Evolutionary conservation across 2,797 vertebrate genomes (phyloP), one percentile per base, ranked within the genome.

Genomic region (Hapalemur alaotrensis): DNA sequence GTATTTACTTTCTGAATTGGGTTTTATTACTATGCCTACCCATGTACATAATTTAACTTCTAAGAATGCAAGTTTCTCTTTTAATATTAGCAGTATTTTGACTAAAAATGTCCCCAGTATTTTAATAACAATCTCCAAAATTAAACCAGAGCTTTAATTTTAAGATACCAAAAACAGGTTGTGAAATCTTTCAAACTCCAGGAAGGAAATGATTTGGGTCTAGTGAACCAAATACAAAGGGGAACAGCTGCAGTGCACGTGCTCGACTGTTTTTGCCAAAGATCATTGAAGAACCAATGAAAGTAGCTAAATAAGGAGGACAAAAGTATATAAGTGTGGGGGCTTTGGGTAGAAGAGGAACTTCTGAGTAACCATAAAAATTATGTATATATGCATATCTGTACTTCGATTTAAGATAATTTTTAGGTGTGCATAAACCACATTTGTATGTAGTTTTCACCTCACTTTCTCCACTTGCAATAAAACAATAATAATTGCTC

Each of bases 161-260:
- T 97, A 43, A 94, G 48, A 52, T 67, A 70, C 35, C 67, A 76
- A 79, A 95, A 97, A 75, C 46, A 76, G 91, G 82, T 78, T 92
- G 23, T 83, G 32, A 0, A 93, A 4, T 17, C 61, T 41, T 50
- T 28, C 23, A 95, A 30, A 75, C 5, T 23, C n/a, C 69, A 94
- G 82, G 50, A 75, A 90, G 89, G 22, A 97, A 63, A 43, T 61
- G 11, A 23, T 79, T 78, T 81, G 80, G 4, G 70, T 43, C 81
- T 86, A 65, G 67, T 72, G 95, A 91, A 83, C 46, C 41, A 48
- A 0, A 93, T 52, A 48, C 18, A 61, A 81, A 86, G 89, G 18
- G 2, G 28, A 84, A 61, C n/a, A 89, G 70, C 72, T 73, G 18
- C 28, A 65, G 22, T 95, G 17, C 35, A 28, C 4, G 38, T 95